Evolutionary conservation across 1,140 invertebrate species (phyloP).

Genomic region (Rhagoletis pomonella): DNA sequence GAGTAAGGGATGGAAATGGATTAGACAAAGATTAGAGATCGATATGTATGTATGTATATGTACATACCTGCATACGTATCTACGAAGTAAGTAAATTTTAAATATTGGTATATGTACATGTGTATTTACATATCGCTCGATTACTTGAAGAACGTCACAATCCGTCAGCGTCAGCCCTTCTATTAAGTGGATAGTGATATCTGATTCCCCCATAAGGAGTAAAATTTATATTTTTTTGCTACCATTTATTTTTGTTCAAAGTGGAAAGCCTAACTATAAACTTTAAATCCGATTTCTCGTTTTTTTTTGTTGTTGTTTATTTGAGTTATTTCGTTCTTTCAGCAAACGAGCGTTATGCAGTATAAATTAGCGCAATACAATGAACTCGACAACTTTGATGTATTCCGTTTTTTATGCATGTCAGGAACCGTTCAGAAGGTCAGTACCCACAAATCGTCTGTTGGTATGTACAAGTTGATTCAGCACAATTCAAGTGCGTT

Average conservation of each 20-base stretch:
- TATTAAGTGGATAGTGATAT: too few relatives aligned
- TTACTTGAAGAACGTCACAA: background rate
- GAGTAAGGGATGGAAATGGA: too few relatives aligned
- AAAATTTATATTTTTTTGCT: too few relatives aligned
- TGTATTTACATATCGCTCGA: background rate
- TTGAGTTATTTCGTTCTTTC: too few relatives aligned
- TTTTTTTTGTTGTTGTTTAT: too few relatives aligned
- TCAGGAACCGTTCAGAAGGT: conserved; percentile 44
- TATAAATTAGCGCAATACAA: conserved; percentile 40
- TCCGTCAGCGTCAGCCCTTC: too few relatives aligned
- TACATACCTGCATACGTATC: background rate
- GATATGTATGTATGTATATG: background rate
- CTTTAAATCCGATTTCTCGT: too few relatives aligned
- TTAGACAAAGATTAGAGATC: background rate
- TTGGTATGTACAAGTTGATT: background rate
- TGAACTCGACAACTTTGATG: conserved; percentile 10
- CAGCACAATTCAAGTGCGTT: background rate
- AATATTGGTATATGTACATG: background rate
- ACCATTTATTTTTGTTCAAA: too few relatives aligned
- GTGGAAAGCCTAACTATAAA: too few relatives aligned
- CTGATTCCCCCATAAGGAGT: too few relatives aligned
- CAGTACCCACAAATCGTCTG: conserved; percentile 1
- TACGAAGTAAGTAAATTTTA: too few relatives aligned
- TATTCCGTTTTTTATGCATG: conserved; percentile 41
- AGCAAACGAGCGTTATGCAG: too few relatives aligned